phyloP scores from a whole-genome alignment of 92 coral and sea anemone species.

The Parazoanthus swiftii region DNA sequence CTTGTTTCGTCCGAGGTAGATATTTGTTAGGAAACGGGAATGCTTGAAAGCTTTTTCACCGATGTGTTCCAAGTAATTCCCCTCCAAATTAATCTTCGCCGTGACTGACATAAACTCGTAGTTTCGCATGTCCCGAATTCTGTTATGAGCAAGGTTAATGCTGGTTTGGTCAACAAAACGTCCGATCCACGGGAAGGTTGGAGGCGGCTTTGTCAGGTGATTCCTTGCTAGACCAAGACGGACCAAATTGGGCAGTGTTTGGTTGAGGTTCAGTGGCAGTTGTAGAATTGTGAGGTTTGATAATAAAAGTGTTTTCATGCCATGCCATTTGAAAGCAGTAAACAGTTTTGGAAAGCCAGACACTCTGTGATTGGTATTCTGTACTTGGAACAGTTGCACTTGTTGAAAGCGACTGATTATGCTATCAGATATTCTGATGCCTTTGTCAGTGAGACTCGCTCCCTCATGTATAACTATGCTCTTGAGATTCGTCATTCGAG shows the following conservation, averaged over 20 bases:
- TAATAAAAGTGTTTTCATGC: neutral
- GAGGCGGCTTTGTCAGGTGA: neutral
- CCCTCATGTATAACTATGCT: neutral
- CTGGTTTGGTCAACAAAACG: neutral
- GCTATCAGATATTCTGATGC: neutral
- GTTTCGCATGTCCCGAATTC: constrained; percentile 1
- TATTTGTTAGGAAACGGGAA: neutral
- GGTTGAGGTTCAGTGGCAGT: neutral
- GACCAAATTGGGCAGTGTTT: constrained; percentile 1
- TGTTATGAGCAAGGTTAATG: neutral
- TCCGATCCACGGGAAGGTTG: neutral
- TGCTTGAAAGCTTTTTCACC: neutral
- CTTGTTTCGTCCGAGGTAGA: constrained; percentile 1
- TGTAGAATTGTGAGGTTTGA: constrained; percentile 6
- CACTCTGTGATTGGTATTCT: neutral
- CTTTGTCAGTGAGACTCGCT: neutral
- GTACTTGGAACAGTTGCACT: neutral
- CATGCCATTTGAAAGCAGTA: constrained; percentile 28
- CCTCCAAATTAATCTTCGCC: neutral
- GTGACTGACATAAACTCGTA: constrained; percentile 10
- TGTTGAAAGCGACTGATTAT: neutral
- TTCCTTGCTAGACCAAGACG: neutral
- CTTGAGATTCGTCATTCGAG: neutral
- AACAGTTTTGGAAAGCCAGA: constrained; percentile 20
- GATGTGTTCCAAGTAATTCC: neutral